These are phyloP conservation scores for Heliconius congener DNA, from an alignment of 1,140 invertebrate genomes.

Conservation along the genomic window DNA sequence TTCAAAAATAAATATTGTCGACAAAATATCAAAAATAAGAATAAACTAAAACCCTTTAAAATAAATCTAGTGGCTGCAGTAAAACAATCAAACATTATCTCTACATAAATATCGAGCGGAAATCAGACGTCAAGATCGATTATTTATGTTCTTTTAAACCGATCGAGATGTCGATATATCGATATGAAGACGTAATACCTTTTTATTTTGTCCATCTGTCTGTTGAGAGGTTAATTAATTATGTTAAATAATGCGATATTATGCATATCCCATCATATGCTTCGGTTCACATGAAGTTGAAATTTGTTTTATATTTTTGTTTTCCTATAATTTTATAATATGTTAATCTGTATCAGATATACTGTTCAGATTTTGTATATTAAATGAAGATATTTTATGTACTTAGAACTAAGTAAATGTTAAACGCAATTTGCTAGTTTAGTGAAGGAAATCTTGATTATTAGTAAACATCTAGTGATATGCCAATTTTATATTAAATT, in stretches of 20 bases:
- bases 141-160: slow-evolving; percentile 67
- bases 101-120: slow-evolving; percentile 54
- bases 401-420: too few relatives aligned
- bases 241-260: slow-evolving; percentile 78
- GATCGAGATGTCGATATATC: slow-evolving; percentile 72
- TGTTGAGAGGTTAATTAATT: slow-evolving; percentile 71
- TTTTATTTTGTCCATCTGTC: slow-evolving; percentile 75
- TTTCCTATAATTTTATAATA: too few relatives aligned
- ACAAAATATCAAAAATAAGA: neutral
- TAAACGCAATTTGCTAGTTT: too few relatives aligned
- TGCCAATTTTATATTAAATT: too few relatives aligned
- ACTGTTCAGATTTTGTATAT: too few relatives aligned
- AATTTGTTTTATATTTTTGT: slow-evolving; percentile 3
- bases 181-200: slow-evolving; percentile 46
- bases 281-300: slow-evolving; percentile 48
- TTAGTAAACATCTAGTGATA: too few relatives aligned
- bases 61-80: slow-evolving; percentile 24
- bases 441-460: too few relatives aligned
- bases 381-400: too few relatives aligned
- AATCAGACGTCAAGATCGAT: slow-evolving; percentile 66
- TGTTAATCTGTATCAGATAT: too few relatives aligned
- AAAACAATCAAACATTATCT: slow-evolving; percentile 35
- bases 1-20: neutral
- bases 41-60: neutral
- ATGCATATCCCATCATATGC: slow-evolving; percentile 74